A percentile compares a stretch with the other conserved stretches of the same genome.
Conservation (phyloP, 2,797 vertebrate species). For the Oceanodroma leucorhoa region DNA sequence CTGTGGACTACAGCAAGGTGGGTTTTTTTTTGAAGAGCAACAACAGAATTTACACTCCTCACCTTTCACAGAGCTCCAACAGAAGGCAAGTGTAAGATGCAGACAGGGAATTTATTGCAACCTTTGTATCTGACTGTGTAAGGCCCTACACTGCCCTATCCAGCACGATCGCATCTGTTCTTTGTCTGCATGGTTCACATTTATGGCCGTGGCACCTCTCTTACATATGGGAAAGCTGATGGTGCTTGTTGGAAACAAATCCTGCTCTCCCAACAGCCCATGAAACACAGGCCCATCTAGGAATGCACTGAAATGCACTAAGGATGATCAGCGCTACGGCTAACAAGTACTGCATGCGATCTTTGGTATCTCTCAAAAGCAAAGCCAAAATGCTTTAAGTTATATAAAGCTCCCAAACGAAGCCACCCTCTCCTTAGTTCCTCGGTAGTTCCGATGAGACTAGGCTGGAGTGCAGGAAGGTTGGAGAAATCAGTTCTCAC, state of each 20-base stretch:
- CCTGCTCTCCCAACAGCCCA: background rate
- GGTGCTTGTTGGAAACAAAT: background rate
- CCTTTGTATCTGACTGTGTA: background rate
- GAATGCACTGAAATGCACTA: background rate
- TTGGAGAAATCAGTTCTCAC: constrained; percentile 70
- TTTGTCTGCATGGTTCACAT: background rate
- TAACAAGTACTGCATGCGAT: background rate
- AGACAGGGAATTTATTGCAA: background rate
- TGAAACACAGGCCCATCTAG: background rate
- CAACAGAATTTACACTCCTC: background rate
- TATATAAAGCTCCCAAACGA: background rate
- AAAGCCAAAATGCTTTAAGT: background rate
- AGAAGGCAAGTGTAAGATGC: background rate
- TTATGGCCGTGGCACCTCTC: background rate
- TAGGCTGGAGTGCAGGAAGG: background rate
- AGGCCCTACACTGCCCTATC: background rate
- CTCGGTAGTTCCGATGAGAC: background rate
- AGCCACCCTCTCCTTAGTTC: background rate
- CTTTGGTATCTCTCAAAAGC: background rate
- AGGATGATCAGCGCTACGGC: background rate
- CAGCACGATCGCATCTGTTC: background rate
- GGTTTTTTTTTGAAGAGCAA: background rate
- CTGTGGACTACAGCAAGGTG: background rate
- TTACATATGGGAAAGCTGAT: background rate
- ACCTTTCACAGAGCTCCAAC: background rate